A percentile compares a stretch with the other conserved stretches of the same genome.
phyloP scores from a whole-genome alignment of 2,888 invertebrate species.

The Archaeoteleia sp. region DNA sequence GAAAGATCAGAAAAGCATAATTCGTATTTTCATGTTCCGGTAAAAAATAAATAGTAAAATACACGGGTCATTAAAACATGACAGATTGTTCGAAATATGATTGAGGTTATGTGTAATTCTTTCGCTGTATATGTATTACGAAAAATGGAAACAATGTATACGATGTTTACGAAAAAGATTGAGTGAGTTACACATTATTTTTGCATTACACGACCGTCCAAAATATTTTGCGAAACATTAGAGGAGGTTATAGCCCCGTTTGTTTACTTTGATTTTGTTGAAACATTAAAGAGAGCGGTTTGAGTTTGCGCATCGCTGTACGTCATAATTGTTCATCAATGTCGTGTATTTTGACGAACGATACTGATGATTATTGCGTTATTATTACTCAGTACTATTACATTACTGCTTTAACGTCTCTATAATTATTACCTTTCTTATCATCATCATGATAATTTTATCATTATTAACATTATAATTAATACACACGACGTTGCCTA shows the following conservation, averaged over 20 bases:
- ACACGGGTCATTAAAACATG: too few relatives aligned
- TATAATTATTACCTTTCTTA: conserved; percentile 43
- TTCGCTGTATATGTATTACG: too few relatives aligned
- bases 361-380: conserved; percentile 28
- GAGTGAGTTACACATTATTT: too few relatives aligned
- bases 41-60: background rate
- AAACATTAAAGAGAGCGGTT: conserved; percentile 9
- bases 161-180: too few relatives aligned
- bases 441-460: conserved; percentile 50
- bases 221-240: too few relatives aligned
- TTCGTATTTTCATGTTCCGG: conserved; percentile 28
- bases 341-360: conserved; percentile 15
- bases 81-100: too few relatives aligned
- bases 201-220: too few relatives aligned
- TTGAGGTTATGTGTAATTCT: too few relatives aligned
- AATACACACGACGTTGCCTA: conserved; percentile 64
- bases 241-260: too few relatives aligned
- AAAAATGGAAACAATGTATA: too few relatives aligned
- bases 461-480: conserved; percentile 58
- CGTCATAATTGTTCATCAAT: conserved; percentile 9
- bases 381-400: conserved; percentile 43
- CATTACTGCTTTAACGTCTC: conserved; percentile 59
- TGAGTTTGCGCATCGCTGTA: conserved; percentile 6
- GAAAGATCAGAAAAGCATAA: conserved; percentile 11
- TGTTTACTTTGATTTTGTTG: conserved; percentile 4